These are phyloP conservation scores for Pedetes capensis DNA, from an alignment of 2,113 vertebrate species.

Conservation along the genomic window DNA sequence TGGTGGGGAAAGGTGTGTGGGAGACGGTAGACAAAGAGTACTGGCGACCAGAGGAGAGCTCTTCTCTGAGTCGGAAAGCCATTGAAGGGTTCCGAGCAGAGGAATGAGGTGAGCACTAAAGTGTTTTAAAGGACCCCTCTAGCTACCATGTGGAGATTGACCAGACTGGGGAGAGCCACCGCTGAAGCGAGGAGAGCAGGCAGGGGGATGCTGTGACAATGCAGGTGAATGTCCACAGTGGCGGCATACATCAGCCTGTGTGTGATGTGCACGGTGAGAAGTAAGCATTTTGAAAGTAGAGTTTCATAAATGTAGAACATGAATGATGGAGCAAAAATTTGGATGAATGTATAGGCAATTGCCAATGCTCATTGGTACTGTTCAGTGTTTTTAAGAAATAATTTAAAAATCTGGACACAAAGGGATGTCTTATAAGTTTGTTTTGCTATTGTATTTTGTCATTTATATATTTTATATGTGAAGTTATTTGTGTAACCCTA, in stretches of 20 bases:
- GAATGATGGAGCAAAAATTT: not conserved
- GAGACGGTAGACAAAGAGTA: not conserved
- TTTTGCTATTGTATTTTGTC: constrained; percentile 2
- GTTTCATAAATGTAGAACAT: not conserved
- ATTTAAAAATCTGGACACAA: not conserved
- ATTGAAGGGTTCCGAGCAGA: not conserved
- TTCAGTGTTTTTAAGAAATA: not conserved
- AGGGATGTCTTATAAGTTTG: not conserved
- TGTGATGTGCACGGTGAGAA: not conserved
- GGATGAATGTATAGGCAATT: not conserved
- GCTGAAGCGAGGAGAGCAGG: not conserved
- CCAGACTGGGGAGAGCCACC: not conserved
- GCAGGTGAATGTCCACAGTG: not conserved
- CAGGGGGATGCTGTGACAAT: not conserved
- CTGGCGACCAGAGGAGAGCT: not conserved
- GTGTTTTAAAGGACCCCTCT: not conserved
- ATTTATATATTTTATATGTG: constrained; percentile 31
- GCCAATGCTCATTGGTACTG: not conserved
- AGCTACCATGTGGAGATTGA: not conserved
- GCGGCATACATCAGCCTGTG: not conserved
- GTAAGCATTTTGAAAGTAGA: not conserved
- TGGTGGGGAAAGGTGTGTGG: not conserved
- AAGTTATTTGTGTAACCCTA: constrained; percentile 28
- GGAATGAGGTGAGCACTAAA: not conserved
- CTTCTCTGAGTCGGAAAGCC: not conserved